phyloP scores from a whole-genome alignment of 1,140 invertebrate species.

The Aphidius gifuensis region DNA sequence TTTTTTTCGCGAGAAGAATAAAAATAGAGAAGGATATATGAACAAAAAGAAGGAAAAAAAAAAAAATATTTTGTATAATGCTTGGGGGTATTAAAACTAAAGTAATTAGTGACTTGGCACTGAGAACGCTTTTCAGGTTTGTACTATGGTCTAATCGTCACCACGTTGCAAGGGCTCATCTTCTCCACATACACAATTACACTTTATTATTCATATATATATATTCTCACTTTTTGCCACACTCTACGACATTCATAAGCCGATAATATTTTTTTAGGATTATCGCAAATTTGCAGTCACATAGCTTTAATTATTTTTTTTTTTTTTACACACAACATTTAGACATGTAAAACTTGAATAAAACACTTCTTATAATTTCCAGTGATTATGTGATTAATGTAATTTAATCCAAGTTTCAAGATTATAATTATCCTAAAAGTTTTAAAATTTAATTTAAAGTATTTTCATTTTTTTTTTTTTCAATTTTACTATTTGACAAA shows the following conservation, averaged over 20 bases:
- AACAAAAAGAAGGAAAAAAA: conserved; percentile 7
- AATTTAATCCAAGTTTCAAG: too few relatives aligned
- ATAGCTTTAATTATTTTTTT: neutral
- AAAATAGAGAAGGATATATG: conserved; percentile 14
- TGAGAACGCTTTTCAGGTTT: conserved; percentile 15
- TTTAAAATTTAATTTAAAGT: too few relatives aligned
- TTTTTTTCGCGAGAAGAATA: neutral
- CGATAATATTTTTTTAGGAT: conserved; percentile 14
- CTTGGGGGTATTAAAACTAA: conserved; percentile 25
- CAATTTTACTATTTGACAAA: too few relatives aligned
- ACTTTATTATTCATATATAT: neutral
- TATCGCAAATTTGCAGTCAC: conserved; percentile 19
- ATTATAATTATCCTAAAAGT: too few relatives aligned
- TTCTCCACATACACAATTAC: neutral
- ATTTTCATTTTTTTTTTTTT: too few relatives aligned
- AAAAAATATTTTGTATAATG: neutral
- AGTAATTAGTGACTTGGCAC: conserved; percentile 30
- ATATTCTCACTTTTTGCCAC: conserved; percentile 14
- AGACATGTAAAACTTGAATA: too few relatives aligned
- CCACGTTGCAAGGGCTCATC: neutral
- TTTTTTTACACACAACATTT: neutral
- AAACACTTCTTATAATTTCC: too few relatives aligned
- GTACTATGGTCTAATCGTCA: conserved; percentile 22
- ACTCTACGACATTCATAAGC: conserved; percentile 10
- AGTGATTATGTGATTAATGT: too few relatives aligned